Base-by-base conservation (phyloP, 2,888 invertebrate genomes). In the Anticlea derivata region DNA sequence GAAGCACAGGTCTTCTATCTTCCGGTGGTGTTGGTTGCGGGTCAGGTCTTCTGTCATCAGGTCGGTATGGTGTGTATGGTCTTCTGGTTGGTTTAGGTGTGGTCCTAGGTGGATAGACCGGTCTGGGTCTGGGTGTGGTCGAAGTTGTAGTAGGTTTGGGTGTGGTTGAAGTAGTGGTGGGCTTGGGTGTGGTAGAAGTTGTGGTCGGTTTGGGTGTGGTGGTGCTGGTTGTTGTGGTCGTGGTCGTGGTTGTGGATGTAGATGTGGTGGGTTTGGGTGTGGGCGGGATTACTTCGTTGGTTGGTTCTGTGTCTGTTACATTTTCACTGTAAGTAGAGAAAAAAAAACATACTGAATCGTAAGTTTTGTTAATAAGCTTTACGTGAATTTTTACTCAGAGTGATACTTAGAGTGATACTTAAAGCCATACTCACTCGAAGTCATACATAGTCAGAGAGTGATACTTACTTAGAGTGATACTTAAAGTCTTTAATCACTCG, bases 251-350 rank as follows among this genome's bases (percentile, higher is more conserved):
- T 44, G 33, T 52, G 7, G 61, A 48, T 33, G 63, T 60, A 47
- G 17, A 17, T 4, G 45, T 26, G n/a, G 50, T 29, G 1, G 38
- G 48, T 39, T 17, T 49, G 6, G 59, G 56, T 20, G 48, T 24
- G 7, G 45, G 39, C 11, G 38, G 51, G 27, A 33, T 37, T 1
- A 48, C 44, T 22, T 53, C 43, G 31, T 49, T 40, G 2, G 37
- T 37, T 22, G 44, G 17, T 22, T 41, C 48, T 7, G 48, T 31
- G 11, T 46, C 59, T 8, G 78, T 73, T 51, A 66, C 47, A 49
- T 73, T 75, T 5, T 83, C 83, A 7, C 83, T 83, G 69, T 24
- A 17, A 17, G 2, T 17, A n/a, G 47, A 61, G 17, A 8, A 7
- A 7, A 26, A 29, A 35, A 34, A 12, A n/a, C n/a, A n/a, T n/a